Base-by-base conservation (phyloP, 1,140 invertebrate genomes). In the Eulimnadia texana region DNA sequence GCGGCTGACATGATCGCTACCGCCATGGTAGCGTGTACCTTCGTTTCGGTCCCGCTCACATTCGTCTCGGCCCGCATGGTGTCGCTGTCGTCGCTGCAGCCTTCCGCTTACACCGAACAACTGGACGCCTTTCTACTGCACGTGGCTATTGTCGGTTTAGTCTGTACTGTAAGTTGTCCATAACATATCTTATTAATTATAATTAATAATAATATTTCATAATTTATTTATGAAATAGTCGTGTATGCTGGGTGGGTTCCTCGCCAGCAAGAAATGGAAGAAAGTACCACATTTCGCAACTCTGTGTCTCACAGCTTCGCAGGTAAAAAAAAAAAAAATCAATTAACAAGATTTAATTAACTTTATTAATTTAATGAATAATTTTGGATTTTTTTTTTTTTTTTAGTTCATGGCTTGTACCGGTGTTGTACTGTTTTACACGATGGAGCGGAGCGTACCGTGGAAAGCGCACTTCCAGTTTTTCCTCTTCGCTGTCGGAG, bases 11-110 rank as follows among this genome's bases (percentile, higher is more conserved):
- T 93, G 76, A 85, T 94, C 71, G 90, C 93, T 1, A 86, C 84
- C 62, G 85, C 88, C 51, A 90, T 97, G 85, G 92, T 97, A 3
- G 84, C 88, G 1, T 92, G 91, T 64, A 97, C 93, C 0, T 91
- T 96, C 70, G 72, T 96, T 29, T 93, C 91, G 11, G 93, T 90
- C 1, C 93, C 93, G 1, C 74, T 96, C 50, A 96, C 95, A 85
- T 94, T 94, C 71, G 80, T 95, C 33, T 95, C 93, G 0, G 92
- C 92, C 6, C 90, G 90, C 77, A 85, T 97, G 79, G 88, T 94
- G 63, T 82, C 83, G 11, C 77, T 91, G 23, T 84, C 82, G 57
- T 82, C 71, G 28, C 70, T 83, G 2, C 76, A 80, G 66, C 82
- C 84, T 1, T 64, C 72, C 11, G 79, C 86, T 70, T 88, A 88